Percentiles rank a stretch among this genome's conserved stretches.
Evolutionary conservation across 2,113 vertebrate species (phyloP).

Genomic region (Hippocampus guttulatus): DNA sequence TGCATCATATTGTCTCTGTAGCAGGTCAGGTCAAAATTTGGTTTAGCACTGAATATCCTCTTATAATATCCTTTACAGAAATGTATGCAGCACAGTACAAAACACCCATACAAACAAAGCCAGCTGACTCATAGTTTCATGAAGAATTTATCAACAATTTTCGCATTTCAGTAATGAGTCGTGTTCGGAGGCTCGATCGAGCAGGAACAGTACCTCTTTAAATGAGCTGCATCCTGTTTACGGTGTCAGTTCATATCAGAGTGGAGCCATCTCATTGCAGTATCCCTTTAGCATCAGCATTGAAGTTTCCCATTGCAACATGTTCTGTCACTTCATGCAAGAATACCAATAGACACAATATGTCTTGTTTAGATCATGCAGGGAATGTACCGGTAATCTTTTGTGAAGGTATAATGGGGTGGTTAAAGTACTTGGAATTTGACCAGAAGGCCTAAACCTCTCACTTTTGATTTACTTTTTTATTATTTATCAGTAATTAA

Average conservation of each 20-base stretch:
- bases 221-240: conserved; percentile 14
- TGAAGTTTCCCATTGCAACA: neutral
- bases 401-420: neutral
- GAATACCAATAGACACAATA: neutral
- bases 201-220: neutral
- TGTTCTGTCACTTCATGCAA: neutral
- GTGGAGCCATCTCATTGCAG: neutral
- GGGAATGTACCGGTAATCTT: neutral
- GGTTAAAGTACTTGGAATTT: neutral
- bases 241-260: neutral
- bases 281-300: neutral
- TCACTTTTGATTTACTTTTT: neutral
- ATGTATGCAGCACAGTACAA: neutral
- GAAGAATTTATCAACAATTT: neutral
- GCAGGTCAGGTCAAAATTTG: neutral
- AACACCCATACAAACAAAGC: neutral
- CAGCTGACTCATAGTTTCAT: neutral
- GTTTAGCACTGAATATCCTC: neutral
- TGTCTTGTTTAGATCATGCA: neutral
- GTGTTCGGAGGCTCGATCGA: neutral
- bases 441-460: neutral
- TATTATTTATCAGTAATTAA: neutral
- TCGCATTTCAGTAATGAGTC: neutral
- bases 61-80: neutral
- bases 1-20: neutral